These are phyloP conservation scores for Sebastes itinus DNA, from an alignment of 2,797 vertebrate species.

Conservation along the genomic window DNA sequence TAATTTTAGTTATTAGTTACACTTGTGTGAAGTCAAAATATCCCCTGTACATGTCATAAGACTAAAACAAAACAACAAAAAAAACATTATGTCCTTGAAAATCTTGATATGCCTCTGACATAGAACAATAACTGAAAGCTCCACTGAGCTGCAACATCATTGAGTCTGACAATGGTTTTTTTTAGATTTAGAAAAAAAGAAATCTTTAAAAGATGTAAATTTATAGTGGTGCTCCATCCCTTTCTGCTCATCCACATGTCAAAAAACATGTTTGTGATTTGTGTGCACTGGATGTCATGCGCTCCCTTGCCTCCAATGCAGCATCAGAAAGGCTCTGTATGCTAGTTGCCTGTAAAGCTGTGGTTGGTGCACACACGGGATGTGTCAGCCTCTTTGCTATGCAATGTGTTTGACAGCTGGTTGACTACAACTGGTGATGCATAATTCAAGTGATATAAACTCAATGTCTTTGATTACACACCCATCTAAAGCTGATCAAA, in stretches of 20 bases:
- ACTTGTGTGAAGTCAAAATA: background rate
- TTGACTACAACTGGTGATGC: slow-evolving; percentile 28
- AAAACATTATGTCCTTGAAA: background rate
- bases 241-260: background rate
- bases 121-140: background rate
- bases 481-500: slow-evolving; percentile 16
- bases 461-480: slow-evolving; percentile 22
- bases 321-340: background rate
- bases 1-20: background rate
- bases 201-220: background rate
- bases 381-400: slow-evolving; percentile 7
- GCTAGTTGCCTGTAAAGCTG: slow-evolving; percentile 14
- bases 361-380: slow-evolving; percentile 3
- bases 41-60: background rate
- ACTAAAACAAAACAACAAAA: background rate
- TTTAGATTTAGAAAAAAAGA: background rate
- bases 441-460: slow-evolving; percentile 33
- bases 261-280: slow-evolving; percentile 1
- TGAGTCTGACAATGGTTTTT: background rate
- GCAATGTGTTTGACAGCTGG: slow-evolving; percentile 30
- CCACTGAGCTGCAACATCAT: background rate
- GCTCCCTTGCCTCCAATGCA: background rate
- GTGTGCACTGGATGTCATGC: background rate
- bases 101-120: background rate
- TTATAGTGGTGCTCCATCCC: background rate